A percentile compares a stretch with the other conserved stretches of the same genome.
These are phyloP conservation scores for Rutilus rutilus DNA, from an alignment of 2,113 vertebrate species.

Conservation along the genomic window DNA sequence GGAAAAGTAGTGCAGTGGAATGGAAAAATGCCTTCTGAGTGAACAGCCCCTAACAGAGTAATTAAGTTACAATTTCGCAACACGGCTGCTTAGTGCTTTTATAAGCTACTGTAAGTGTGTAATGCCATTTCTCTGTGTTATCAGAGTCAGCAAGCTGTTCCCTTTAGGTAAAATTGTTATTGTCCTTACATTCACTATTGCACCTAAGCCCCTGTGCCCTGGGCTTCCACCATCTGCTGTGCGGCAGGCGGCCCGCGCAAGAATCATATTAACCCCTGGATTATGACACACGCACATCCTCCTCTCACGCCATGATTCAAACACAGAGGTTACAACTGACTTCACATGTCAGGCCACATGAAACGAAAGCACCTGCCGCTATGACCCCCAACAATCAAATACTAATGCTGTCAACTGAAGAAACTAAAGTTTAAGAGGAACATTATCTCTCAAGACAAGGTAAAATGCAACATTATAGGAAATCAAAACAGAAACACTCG, in stretches of 20 bases:
- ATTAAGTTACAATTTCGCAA: constrained; percentile 20
- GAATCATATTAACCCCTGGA: constrained; percentile 34
- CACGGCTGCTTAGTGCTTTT: not conserved
- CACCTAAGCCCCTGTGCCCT: constrained; percentile 19
- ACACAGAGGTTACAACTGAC: not conserved
- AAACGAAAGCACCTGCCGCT: not conserved
- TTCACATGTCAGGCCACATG: constrained; percentile 33
- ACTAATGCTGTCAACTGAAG: not conserved
- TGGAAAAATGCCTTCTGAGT: too few relatives aligned
- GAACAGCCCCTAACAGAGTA: not conserved
- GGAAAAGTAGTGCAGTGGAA: too few relatives aligned
- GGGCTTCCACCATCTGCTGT: constrained; percentile 51
- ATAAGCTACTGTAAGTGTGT: constrained; percentile 13
- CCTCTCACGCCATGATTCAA: not conserved
- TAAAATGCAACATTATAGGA: not conserved
- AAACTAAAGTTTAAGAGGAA: not conserved
- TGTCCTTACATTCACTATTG: constrained; percentile 22
- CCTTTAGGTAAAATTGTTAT: constrained; percentile 14
- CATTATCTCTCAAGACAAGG: not conserved
- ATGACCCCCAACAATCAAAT: not conserved
- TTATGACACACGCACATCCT: constrained; percentile 34
- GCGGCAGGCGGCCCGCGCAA: constrained; percentile 3
- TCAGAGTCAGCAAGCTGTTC: constrained; percentile 5
- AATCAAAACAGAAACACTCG: not conserved
- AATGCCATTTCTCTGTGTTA: not conserved